Evolutionary conservation across 2,113 vertebrate species (phyloP).

Genomic region (Pycnonotus jocosus): DNA sequence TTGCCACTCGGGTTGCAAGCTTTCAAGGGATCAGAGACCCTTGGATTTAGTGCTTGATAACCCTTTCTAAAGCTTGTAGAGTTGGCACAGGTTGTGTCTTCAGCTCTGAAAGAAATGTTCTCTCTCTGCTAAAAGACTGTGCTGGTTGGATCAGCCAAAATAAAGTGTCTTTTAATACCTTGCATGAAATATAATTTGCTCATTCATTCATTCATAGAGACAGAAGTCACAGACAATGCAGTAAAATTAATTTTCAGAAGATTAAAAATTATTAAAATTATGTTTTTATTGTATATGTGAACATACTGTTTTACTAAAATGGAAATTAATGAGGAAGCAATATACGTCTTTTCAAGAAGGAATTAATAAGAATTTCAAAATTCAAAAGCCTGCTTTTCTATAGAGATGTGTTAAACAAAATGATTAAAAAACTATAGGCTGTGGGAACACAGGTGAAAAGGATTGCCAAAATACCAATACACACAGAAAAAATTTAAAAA

Average conservation of each 20-base stretch:
- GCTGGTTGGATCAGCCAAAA: neutral
- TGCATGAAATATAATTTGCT: neutral
- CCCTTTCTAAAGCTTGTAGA: neutral
- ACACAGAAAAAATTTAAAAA: neutral
- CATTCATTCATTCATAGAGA: neutral
- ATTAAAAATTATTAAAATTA: neutral
- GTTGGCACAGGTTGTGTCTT: neutral
- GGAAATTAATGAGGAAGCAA: neutral
- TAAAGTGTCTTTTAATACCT: neutral
- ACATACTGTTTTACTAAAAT: neutral
- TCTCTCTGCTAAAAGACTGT: neutral
- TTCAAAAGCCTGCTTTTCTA: neutral
- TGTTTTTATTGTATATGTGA: neutral
- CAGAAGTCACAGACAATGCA: neutral
- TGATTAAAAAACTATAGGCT: neutral
- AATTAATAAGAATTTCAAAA: neutral
- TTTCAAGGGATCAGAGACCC: neutral
- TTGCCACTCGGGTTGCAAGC: neutral
- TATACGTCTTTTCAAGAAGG: neutral
- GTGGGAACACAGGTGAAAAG: neutral
- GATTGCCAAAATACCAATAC: neutral
- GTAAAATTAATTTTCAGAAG: neutral
- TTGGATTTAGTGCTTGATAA: neutral
- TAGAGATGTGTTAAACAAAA: neutral
- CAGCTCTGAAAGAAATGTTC: neutral